These are phyloP conservation scores for Uloborus plumipes DNA, from an alignment of 2,888 invertebrate species.

Conservation along the genomic window DNA sequence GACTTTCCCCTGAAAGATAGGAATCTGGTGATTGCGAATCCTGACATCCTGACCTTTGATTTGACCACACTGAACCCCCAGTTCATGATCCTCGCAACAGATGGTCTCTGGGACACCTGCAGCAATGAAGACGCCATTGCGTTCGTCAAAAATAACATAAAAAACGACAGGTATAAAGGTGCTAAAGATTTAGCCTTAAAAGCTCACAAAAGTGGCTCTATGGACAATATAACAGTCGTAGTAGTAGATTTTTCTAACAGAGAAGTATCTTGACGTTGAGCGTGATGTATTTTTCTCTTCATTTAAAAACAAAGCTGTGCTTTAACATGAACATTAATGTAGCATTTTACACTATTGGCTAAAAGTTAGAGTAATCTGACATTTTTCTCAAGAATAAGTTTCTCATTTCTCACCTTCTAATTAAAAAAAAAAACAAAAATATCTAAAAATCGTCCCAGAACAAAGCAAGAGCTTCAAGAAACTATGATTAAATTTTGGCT, in stretches of 20 bases:
- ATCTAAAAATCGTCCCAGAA: no score
- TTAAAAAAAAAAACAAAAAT: no score
- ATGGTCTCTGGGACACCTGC: slow-evolving; percentile 97
- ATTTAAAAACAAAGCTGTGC: no score
- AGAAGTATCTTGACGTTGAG: slow-evolving; percentile 18
- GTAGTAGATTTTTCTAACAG: slow-evolving; percentile 76
- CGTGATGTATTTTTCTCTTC: not conserved
- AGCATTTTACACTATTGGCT: no score
- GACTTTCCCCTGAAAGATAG: slow-evolving; percentile 95
- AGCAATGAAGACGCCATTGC: slow-evolving; percentile 93
- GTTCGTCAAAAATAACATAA: slow-evolving; percentile 86
- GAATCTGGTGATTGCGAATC: slow-evolving; percentile 93
- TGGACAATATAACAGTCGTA: slow-evolving; percentile 95
- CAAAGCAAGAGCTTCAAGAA: no score
- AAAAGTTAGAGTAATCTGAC: no score
- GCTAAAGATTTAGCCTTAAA: slow-evolving; percentile 92
- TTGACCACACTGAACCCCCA: slow-evolving; percentile 79
- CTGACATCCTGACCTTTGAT: slow-evolving; percentile 93
- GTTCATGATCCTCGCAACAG: slow-evolving; percentile 92
- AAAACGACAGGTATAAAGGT: slow-evolving; percentile 79
- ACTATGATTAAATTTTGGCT: no score
- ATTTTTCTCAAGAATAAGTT: no score
- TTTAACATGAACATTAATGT: no score
- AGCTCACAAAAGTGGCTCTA: slow-evolving; percentile 91
- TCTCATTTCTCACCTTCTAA: no score